These are phyloP conservation scores for Mormyrus proboscirostris DNA, from an alignment of 2,797 vertebrate genomes.

Conservation along the genomic window DNA sequence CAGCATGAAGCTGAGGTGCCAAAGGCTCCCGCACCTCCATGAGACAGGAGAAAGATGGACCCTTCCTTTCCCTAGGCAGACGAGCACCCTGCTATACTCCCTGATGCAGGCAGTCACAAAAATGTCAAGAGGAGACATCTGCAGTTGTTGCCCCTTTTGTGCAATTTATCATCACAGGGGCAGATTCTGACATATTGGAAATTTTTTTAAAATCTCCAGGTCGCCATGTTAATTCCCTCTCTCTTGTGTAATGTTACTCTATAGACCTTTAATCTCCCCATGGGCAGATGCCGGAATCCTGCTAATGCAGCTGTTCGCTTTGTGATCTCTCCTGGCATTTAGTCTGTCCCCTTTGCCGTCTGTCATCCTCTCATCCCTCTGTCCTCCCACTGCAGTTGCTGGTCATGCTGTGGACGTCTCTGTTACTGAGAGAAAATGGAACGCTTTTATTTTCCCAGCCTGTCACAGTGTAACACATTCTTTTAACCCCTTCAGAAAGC, in stretches of 20 bases:
- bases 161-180: slow-evolving; percentile 39
- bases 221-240: slow-evolving; percentile 35
- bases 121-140: slow-evolving; percentile 25
- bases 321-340: neutral
- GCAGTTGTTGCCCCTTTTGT: slow-evolving; percentile 31
- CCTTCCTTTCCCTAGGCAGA: neutral
- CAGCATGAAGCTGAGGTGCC: neutral
- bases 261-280: slow-evolving; percentile 20
- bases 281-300: neutral
- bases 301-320: neutral
- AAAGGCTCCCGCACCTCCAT: too few relatives aligned
- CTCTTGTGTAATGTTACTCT: slow-evolving; percentile 35
- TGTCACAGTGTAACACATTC: neutral
- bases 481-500: neutral
- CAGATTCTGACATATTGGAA: slow-evolving; percentile 32
- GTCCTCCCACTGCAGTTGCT: slow-evolving; percentile 20
- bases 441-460: neutral
- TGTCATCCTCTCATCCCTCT: slow-evolving; percentile 36
- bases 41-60: neutral
- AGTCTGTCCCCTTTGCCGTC: slow-evolving; percentile 26
- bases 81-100: neutral
- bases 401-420: neutral
- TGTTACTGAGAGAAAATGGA: neutral
- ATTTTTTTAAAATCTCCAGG: slow-evolving; percentile 12
- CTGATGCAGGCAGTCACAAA: slow-evolving; percentile 16